phyloP scores from a whole-genome alignment of 2,113 vertebrate genomes.

The Hyperopisus bebe region DNA sequence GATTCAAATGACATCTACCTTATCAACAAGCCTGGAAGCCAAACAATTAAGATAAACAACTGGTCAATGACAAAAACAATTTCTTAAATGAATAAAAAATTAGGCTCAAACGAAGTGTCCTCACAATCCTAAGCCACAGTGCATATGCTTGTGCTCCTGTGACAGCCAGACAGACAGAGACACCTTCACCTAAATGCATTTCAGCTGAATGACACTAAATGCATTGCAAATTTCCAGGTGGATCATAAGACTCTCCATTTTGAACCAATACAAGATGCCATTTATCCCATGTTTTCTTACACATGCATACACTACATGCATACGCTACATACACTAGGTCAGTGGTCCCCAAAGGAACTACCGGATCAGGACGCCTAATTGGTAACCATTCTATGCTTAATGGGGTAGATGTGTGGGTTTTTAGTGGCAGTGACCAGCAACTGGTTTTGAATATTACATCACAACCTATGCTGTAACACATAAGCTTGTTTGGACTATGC shows the following conservation, averaged over 20 bases:
- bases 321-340: background rate
- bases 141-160: background rate
- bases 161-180: background rate
- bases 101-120: background rate
- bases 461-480: background rate
- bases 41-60: background rate
- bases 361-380: background rate
- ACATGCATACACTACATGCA: background rate
- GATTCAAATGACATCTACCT: background rate
- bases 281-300: background rate
- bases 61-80: background rate
- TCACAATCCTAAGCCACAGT: background rate
- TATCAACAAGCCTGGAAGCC: background rate
- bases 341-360: too few relatives aligned
- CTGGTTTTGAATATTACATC: background rate
- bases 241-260: background rate
- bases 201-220: background rate
- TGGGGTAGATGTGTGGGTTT: background rate
- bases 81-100: background rate
- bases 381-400: background rate
- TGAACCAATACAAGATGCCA: background rate
- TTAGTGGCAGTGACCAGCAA: background rate
- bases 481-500: background rate
- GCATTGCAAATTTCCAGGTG: background rate
- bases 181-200: background rate